phyloP scores from a whole-genome alignment of 2,113 vertebrate species.

The Paracanthobrama guichenoti region DNA sequence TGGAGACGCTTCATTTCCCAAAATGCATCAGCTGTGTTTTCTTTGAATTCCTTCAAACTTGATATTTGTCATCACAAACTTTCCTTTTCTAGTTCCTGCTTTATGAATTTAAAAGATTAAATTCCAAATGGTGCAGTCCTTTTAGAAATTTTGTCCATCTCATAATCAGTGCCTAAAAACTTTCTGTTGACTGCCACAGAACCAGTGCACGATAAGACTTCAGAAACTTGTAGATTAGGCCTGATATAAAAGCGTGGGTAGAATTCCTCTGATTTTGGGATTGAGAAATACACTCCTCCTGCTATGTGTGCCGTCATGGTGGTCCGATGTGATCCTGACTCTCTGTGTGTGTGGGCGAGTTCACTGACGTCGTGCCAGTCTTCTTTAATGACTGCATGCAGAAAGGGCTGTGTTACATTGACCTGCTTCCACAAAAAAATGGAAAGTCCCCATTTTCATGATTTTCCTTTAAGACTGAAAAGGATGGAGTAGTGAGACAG shows the following conservation, averaged over 20 bases:
- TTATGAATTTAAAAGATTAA: not conserved
- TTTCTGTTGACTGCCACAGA: not conserved
- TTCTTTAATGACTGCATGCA: not conserved
- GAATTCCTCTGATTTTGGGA: not conserved
- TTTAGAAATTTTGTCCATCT: not conserved
- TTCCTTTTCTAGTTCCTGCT: not conserved
- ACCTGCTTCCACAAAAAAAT: not conserved
- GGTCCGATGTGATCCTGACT: not conserved
- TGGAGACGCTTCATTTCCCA: not conserved
- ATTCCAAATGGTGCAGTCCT: not conserved
- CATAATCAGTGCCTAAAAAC: not conserved
- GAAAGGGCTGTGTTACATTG: not conserved
- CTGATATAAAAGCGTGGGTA: not conserved
- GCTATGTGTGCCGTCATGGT: not conserved
- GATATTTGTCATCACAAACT: too few species aligned
- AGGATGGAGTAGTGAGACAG: not conserved
- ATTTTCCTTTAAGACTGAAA: not conserved
- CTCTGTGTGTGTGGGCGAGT: constrained; percentile 5
- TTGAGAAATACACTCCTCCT: not conserved
- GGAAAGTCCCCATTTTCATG: not conserved
- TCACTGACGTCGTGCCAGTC: not conserved
- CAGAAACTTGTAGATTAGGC: too few species aligned
- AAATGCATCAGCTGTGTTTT: not conserved
- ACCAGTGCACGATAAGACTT: not conserved
- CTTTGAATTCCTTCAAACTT: not conserved